Conservation (phyloP, 2,113 vertebrate species). For the Pungitius pungitius region DNA sequence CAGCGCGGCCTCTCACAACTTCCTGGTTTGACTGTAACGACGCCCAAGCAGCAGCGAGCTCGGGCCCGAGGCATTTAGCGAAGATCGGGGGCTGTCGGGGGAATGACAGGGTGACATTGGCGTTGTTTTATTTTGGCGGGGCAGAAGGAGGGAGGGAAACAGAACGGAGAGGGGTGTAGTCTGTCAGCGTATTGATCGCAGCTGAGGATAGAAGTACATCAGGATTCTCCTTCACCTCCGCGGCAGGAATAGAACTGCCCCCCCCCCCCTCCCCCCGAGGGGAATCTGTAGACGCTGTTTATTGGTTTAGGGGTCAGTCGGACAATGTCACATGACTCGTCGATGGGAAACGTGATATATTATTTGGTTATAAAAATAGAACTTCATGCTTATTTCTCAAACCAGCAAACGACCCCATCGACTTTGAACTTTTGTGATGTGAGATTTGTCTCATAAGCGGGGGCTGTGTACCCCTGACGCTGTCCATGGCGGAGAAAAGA, state of each 20-base stretch:
- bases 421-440: no score
- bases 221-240: constrained; percentile 63
- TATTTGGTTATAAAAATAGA: constrained; percentile 1
- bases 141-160: constrained; percentile 1
- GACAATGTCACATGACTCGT: constrained; percentile 10
- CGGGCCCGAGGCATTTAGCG: constrained; percentile 66
- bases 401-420: background rate
- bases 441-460: background rate
- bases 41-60: constrained; percentile 46
- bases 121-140: constrained; percentile 33
- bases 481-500: background rate
- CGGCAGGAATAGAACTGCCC: constrained; percentile 41
- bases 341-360: background rate
- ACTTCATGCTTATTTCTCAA: background rate
- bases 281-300: constrained; percentile 35
- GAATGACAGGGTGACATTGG: constrained; percentile 61
- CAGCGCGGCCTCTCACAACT: no score
- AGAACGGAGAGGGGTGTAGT: constrained; percentile 53
- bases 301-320: constrained; percentile 36
- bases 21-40: no score
- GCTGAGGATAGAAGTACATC: constrained; percentile 64
- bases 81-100: constrained; percentile 64
- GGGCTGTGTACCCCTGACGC: no score
- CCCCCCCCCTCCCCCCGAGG: constrained; percentile 32
- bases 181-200: constrained; percentile 69